These are phyloP conservation scores for Tineola bisselliella DNA, from an alignment of 2,888 invertebrate genomes.

Conservation along the genomic window DNA sequence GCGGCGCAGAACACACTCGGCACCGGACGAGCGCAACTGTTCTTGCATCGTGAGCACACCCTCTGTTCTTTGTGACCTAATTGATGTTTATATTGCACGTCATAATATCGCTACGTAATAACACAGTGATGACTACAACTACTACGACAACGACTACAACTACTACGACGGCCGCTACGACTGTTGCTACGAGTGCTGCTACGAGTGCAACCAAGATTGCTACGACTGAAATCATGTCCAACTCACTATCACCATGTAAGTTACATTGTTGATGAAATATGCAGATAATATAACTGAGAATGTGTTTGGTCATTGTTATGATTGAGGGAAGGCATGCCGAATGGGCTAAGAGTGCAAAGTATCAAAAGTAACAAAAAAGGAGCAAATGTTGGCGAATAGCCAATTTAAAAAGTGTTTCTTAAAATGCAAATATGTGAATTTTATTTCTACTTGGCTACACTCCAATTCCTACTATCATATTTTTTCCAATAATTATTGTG, in stretches of 20 bases:
- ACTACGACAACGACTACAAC: slow-evolving; percentile 43
- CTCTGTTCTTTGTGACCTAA: no score
- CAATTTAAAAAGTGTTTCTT: neutral
- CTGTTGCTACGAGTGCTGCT: no score
- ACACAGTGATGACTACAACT: slow-evolving; percentile 42
- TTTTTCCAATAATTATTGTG: neutral
- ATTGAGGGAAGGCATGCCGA: no score
- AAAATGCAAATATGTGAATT: neutral
- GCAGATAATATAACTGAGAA: no score
- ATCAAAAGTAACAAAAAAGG: neutral
- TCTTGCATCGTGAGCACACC: slow-evolving; percentile 69
- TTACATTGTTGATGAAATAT: no score
- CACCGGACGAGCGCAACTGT: slow-evolving; percentile 73
- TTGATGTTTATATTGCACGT: no score
- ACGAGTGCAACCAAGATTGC: slow-evolving; percentile 19
- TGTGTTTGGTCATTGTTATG: no score
- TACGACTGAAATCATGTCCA: neutral
- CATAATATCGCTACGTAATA: neutral
- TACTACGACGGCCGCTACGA: slow-evolving; percentile 37
- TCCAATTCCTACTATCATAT: neutral
- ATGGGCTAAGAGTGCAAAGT: no score
- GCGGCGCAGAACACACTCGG: slow-evolving; percentile 74
- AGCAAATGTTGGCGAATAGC: neutral
- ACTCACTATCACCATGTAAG: neutral
- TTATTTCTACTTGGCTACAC: neutral